Percentiles rank a stretch among this genome's conserved stretches.
Evolutionary conservation across 1,140 invertebrate genomes (phyloP).

Genomic region (Manduca sexta): DNA sequence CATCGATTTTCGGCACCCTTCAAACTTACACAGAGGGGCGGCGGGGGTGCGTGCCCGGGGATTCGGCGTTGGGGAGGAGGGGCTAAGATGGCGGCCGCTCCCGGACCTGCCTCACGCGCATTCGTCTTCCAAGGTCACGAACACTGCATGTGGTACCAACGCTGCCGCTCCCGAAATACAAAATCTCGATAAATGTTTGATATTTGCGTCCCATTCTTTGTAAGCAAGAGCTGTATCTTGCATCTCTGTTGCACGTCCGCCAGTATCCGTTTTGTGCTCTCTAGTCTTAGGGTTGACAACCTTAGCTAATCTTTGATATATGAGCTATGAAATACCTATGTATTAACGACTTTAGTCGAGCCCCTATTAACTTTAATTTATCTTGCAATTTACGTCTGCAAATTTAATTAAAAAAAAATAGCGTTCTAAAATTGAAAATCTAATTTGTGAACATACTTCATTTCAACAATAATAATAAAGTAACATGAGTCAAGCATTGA

Average conservation of each 20-base stretch:
- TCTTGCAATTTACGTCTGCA: too few relatives aligned
- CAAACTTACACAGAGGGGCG: conserved; percentile 9
- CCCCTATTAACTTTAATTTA: too few relatives aligned
- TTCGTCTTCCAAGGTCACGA: conserved; percentile 56
- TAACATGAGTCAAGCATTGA: too few relatives aligned
- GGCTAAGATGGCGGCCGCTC: conserved; percentile 53
- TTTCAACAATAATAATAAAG: too few relatives aligned
- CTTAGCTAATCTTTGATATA: background rate
- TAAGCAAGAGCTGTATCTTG: background rate
- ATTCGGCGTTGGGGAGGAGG: conserved; percentile 39
- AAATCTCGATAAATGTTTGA: conserved; percentile 39
- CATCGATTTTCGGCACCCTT: conserved; percentile 69
- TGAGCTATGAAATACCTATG: too few relatives aligned
- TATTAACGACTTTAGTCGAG: too few relatives aligned
- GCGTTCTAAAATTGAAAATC: too few relatives aligned
- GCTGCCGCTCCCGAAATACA: conserved; percentile 54
- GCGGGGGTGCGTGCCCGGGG: conserved; percentile 9
- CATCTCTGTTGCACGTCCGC: conserved; percentile 27
- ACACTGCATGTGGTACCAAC: conserved; percentile 42
- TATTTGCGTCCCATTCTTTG: background rate
- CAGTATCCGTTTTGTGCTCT: conserved; percentile 38
- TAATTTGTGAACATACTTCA: too few relatives aligned
- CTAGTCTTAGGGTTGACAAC: conserved; percentile 42
- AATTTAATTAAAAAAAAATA: too few relatives aligned
- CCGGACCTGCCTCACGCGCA: conserved; percentile 65